Evolutionary conservation across 1,140 invertebrate genomes (phyloP).

Genomic region (Xylocopa sonorina): DNA sequence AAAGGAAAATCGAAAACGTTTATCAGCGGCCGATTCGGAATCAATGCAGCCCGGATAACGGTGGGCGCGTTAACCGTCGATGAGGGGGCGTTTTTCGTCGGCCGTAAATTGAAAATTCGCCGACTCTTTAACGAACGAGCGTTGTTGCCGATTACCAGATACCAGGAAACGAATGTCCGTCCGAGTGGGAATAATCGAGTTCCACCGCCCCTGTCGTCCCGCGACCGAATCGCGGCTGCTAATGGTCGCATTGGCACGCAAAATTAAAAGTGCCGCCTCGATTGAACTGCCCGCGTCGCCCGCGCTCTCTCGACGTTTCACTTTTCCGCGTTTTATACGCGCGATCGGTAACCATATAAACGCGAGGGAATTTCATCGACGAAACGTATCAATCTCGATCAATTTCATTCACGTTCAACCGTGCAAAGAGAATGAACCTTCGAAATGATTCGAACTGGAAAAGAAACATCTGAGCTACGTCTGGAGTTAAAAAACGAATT

Average conservation of each 20-base stretch:
- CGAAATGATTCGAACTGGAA: too few relatives aligned
- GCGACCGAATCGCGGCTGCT: constrained; percentile 51
- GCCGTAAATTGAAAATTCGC: constrained; percentile 63
- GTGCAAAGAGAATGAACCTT: too few relatives aligned
- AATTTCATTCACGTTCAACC: too few relatives aligned
- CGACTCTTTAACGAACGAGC: constrained; percentile 50
- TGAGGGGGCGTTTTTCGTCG: constrained; percentile 25
- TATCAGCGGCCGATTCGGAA: not conserved
- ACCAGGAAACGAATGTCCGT: constrained; percentile 58
- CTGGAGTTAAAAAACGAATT: too few relatives aligned
- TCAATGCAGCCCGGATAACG: not conserved
- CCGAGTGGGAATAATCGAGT: constrained; percentile 63
- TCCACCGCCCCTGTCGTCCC: constrained; percentile 40
- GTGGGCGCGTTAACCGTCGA: constrained; percentile 44
- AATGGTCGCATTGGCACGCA: constrained; percentile 50
- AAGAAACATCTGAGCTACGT: too few relatives aligned
- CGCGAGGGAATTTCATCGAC: too few relatives aligned
- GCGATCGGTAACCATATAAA: not conserved
- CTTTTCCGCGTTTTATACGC: not conserved
- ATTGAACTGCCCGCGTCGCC: not conserved
- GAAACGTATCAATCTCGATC: too few relatives aligned
- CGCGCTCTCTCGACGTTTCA: not conserved
- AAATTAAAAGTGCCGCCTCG: constrained; percentile 58
- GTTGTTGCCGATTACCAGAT: constrained; percentile 48
- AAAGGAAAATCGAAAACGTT: not conserved